A percentile compares a stretch with the other conserved stretches of the same genome.
These are phyloP conservation scores for Zeugodacus cucurbitae DNA, from an alignment of 1,140 invertebrate species.

Conservation along the genomic window DNA sequence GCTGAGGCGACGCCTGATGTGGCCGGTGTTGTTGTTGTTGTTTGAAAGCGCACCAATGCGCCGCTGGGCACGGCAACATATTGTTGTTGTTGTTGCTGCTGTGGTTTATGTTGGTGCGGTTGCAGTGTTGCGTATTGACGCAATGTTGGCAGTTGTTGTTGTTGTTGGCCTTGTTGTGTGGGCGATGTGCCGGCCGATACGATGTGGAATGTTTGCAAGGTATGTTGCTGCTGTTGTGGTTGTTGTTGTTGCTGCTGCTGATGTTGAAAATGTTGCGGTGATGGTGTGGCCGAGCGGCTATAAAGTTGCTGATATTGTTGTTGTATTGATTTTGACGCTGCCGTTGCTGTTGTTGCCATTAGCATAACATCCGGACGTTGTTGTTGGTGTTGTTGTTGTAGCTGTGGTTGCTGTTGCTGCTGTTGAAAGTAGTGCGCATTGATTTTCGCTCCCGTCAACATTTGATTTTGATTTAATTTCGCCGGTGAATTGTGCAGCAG, in stretches of 20 bases:
- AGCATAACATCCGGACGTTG: constrained; percentile 60
- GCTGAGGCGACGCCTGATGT: constrained; percentile 10
- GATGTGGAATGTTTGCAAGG: constrained; percentile 44
- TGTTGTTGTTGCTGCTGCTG: neutral
- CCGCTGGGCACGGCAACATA: constrained; percentile 61
- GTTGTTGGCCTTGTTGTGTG: constrained; percentile 21
- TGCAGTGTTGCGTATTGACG: constrained; percentile 25
- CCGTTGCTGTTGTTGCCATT: constrained; percentile 53
- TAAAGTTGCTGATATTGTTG: constrained; percentile 16
- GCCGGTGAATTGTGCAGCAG: constrained; percentile 56
- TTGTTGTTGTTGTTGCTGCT: constrained; percentile 56
- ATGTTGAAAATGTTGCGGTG: constrained; percentile 51
- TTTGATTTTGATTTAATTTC: constrained; percentile 50
- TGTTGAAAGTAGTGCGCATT: constrained; percentile 44
- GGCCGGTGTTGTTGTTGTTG: constrained; percentile 40
- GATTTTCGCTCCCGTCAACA: constrained; percentile 14
- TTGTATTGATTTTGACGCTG: constrained; percentile 52
- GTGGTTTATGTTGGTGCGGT: constrained; percentile 44
- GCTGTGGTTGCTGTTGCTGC: constrained; percentile 54
- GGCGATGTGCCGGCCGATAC: constrained; percentile 43
- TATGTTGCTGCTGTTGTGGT: constrained; percentile 37
- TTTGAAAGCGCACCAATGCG: constrained; percentile 55
- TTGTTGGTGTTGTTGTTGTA: constrained; percentile 42
- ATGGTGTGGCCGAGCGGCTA: constrained; percentile 48
- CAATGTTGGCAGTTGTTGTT: constrained; percentile 4